These are phyloP conservation scores for Bembecia ichneumoniformis DNA, from an alignment of 2,888 invertebrate species.

Conservation along the genomic window DNA sequence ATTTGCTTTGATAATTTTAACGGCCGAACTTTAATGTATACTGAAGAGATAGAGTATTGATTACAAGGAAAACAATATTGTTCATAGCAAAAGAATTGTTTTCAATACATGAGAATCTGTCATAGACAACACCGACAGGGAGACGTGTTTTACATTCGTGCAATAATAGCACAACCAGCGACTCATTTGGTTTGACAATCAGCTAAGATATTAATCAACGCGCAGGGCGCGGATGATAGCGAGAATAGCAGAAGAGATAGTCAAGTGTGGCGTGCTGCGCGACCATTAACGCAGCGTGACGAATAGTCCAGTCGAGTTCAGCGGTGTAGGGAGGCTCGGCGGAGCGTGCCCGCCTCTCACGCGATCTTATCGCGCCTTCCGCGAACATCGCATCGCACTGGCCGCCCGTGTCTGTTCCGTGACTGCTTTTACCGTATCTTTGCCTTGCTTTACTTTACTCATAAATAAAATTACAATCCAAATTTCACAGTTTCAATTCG, in stretches of 20 bases:
- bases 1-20: too few species aligned
- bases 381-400: constrained; percentile 64
- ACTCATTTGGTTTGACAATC: too few species aligned
- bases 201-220: too few species aligned
- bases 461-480: background rate
- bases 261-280: constrained; percentile 63
- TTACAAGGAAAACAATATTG: too few species aligned
- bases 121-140: too few species aligned
- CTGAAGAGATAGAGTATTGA: too few species aligned
- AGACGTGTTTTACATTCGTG: too few species aligned
- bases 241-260: constrained; percentile 32
- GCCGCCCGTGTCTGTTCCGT: constrained; percentile 57
- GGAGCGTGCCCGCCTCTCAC: constrained; percentile 48
- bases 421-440: constrained; percentile 37
- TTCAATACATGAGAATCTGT: too few species aligned
- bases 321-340: constrained; percentile 29
- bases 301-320: constrained; percentile 52
- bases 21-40: too few species aligned
- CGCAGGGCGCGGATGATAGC: background rate
- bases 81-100: too few species aligned
- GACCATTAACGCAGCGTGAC: constrained; percentile 70
- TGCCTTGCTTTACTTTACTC: background rate
- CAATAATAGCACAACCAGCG: too few species aligned
- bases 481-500: constrained; percentile 25
- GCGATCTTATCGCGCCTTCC: constrained; percentile 69